phyloP scores from a whole-genome alignment of 2,888 invertebrate species.

The Nowickia ferox region DNA sequence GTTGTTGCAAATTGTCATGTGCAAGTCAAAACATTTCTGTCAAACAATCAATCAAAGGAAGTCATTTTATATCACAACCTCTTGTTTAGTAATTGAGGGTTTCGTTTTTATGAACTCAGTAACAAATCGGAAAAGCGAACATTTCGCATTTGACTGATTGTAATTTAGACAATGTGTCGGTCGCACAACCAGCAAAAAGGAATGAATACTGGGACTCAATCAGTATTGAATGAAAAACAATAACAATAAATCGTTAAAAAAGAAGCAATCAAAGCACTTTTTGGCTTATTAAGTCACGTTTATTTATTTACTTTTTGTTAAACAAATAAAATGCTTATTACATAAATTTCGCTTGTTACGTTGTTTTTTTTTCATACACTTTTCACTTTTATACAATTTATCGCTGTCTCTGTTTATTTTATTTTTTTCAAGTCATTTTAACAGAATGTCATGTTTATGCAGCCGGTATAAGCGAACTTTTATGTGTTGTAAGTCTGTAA shows the following conservation, averaged over 20 bases:
- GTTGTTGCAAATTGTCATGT: neutral
- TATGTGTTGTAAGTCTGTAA: constrained; percentile 19
- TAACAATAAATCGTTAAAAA: constrained; percentile 29
- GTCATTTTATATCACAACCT: neutral
- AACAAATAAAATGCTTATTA: constrained; percentile 46
- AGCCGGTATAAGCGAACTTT: neutral
- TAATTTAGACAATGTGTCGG: constrained; percentile 21
- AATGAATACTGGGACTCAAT: constrained; percentile 20
- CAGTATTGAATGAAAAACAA: constrained; percentile 11
- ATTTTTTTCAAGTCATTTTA: constrained; percentile 22
- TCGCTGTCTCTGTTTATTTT: constrained; percentile 15
- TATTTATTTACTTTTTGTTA: constrained; percentile 61
- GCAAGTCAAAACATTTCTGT: neutral
- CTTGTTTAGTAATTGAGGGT: neutral
- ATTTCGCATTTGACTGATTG: constrained; percentile 13
- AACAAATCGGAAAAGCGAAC: constrained; percentile 3
- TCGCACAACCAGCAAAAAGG: constrained; percentile 22
- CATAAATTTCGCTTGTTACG: constrained; percentile 16
- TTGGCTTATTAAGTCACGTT: constrained; percentile 67
- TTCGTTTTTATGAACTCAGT: neutral
- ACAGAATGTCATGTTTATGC: constrained; percentile 39
- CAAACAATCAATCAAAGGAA: constrained; percentile 7
- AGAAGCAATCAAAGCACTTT: constrained; percentile 56
- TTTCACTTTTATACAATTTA: neutral
- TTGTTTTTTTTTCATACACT: neutral